Evolutionary conservation across 1,140 invertebrate species (phyloP), one percentile per base, ranked within the genome.

Genomic region (Lerema accius): DNA sequence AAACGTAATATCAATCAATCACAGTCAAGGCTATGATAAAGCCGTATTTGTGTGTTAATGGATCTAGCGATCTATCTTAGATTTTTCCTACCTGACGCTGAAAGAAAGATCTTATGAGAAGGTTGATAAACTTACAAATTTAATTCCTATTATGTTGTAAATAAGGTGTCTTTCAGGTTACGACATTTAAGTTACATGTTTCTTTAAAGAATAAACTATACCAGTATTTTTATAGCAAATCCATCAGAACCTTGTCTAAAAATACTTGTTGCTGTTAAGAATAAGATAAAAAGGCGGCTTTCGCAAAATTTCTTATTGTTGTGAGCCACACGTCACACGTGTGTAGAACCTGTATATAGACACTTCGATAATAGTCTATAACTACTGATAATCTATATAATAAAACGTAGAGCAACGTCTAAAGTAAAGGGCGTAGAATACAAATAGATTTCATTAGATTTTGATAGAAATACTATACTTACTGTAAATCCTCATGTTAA

Each of bases 21-120:
- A 40, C 15, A 7, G n/a, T 55, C 50, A 55, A 26, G 37, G 16
- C 17, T 9, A 4, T 26, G 37, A 55, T 55, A 55, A 55, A 42
- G 19, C 10, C n/a, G 9, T 55, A 42, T 55, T 55, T 42, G 35
- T 23, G 32, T 26, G 7, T 11, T 40, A 23, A 37, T 40, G 7
- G 35, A 46, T 7, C 6, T 32, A 14, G 23, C 26, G 13, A 49
- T 49, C 10, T 23, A 49, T 49, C 19, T 46, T 28, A 14, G 46
- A 49, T 49, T 28, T 49, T 49, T 7, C 4, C 19, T 13, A 1
- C 6, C 11, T 48, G 7, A 14, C 5, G 3, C 13, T 1, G 9
- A 19, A 7, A 14, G 2, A 48, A 13, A 48, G 17, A 48, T 26
- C 45, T 26, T 3, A 48, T 26, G 45, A 48, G 23, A 2, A 6